Percentiles rank a stretch among this genome's conserved stretches.
Evolutionary conservation across 1,140 invertebrate genomes (phyloP).

Genomic region (Cyrtorhinus lividipennis): DNA sequence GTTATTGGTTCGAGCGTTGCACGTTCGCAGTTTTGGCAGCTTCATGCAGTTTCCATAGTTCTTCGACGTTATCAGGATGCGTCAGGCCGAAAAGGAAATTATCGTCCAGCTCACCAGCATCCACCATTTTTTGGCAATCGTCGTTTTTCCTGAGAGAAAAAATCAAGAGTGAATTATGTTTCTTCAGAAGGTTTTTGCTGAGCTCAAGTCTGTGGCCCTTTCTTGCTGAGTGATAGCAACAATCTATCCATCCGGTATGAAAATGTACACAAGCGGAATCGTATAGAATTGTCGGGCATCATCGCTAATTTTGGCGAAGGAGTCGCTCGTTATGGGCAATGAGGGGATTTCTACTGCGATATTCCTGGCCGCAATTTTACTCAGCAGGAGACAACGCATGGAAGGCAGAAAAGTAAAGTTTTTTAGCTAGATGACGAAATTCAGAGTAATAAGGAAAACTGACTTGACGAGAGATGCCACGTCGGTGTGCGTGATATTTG

Average conservation of each 20-base stretch:
- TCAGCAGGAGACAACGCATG: not conserved
- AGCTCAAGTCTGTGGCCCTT: too few relatives aligned
- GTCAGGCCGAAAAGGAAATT: not conserved
- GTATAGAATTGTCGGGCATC: not conserved
- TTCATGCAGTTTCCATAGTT: not conserved
- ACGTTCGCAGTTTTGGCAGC: too few relatives aligned
- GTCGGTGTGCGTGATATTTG: conserved; percentile 21
- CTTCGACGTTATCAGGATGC: not conserved
- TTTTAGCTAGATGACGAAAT: not conserved
- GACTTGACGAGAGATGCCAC: not conserved
- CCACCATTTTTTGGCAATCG: not conserved
- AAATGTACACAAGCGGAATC: not conserved
- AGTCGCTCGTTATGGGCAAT: not conserved
- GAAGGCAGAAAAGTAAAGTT: not conserved
- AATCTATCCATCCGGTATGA: too few relatives aligned
- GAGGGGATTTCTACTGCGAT: not conserved
- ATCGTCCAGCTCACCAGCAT: not conserved
- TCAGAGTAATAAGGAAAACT: not conserved
- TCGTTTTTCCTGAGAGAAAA: not conserved
- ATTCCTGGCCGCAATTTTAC: not conserved
- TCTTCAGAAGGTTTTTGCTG: too few relatives aligned
- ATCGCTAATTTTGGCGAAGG: not conserved
- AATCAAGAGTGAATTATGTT: too few relatives aligned
- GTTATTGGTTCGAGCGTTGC: too few relatives aligned
- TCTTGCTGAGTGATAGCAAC: too few relatives aligned